Evolutionary conservation across 2,113 vertebrate species (phyloP).

Genomic region (Takifugu flavidus): DNA sequence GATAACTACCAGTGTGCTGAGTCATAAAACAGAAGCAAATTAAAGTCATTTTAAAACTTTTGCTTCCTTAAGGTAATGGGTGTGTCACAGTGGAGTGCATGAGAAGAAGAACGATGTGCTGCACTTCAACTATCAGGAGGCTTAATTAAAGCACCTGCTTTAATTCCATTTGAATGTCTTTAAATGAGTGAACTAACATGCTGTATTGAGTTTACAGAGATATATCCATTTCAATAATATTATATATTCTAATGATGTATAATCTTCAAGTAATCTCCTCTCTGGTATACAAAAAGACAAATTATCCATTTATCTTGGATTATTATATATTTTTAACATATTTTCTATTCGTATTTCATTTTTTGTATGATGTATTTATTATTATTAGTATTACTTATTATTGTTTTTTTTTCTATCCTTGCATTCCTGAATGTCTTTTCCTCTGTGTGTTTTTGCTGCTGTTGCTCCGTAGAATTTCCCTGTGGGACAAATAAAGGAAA

Average conservation of each 20-base stretch:
- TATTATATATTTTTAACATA: too few relatives aligned
- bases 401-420: too few relatives aligned
- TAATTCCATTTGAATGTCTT: neutral
- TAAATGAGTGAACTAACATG: neutral
- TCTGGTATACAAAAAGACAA: too few relatives aligned
- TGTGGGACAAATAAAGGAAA: neutral
- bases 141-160: neutral
- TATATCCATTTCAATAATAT: neutral
- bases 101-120: neutral
- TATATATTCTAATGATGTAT: too few relatives aligned
- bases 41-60: slow-evolving; percentile 5
- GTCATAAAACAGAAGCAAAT: neutral
- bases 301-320: too few relatives aligned
- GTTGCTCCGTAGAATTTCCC: too few relatives aligned
- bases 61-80: slow-evolving; percentile 1
- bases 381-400: too few relatives aligned
- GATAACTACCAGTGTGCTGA: neutral
- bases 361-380: too few relatives aligned
- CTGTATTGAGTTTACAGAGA: neutral
- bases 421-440: too few relatives aligned
- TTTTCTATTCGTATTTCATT: too few relatives aligned
- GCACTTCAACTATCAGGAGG: neutral
- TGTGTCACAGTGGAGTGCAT: neutral
- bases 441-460: too few relatives aligned
- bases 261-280: too few relatives aligned